Evolutionary conservation across 2,888 invertebrate genomes (phyloP).

Genomic region (Hirtodrosophila duncani): DNA sequence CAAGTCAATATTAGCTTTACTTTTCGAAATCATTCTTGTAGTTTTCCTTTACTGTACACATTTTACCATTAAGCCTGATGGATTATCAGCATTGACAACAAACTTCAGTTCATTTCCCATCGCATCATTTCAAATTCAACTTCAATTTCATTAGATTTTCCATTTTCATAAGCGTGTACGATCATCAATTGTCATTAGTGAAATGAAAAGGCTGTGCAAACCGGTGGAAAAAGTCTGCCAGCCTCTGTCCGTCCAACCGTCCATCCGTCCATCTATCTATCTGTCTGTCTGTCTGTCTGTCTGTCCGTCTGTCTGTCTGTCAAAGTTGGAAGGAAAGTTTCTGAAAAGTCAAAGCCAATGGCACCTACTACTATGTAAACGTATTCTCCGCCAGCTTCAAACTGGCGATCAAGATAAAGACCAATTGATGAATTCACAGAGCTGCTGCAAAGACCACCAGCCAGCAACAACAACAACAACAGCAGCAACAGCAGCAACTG

Average conservation of each 20-base stretch:
- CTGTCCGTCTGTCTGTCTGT: no score
- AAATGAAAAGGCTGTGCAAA: conserved; percentile 42
- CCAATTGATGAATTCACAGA: conserved; percentile 67
- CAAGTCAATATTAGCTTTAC: no score
- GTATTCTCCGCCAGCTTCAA: conserved; percentile 24
- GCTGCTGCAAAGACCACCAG: conserved; percentile 15
- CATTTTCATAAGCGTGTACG: conserved; percentile 64
- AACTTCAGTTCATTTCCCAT: background rate
- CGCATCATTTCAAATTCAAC: conserved; percentile 3
- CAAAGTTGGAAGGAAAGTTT: conserved; percentile 43
- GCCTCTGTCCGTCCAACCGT: no score
- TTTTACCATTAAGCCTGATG: conserved; percentile 1
- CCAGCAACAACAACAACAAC: conserved; percentile 2
- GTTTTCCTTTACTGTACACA: no score
- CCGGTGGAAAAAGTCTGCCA: conserved; percentile 16
- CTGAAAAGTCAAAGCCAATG: conserved; percentile 7
- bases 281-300: no score
- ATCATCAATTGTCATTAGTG: conserved; percentile 59
- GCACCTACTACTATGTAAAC: conserved; percentile 28
- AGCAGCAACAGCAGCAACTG: conserved; percentile 8
- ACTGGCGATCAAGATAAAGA: conserved; percentile 72
- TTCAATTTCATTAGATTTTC: conserved; percentile 45
- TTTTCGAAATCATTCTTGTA: no score
- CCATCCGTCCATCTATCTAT: no score
- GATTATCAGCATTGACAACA: background rate